Evolutionary conservation across 2,113 vertebrate genomes (phyloP).

Genomic region (Gadus chalcogrammus): DNA sequence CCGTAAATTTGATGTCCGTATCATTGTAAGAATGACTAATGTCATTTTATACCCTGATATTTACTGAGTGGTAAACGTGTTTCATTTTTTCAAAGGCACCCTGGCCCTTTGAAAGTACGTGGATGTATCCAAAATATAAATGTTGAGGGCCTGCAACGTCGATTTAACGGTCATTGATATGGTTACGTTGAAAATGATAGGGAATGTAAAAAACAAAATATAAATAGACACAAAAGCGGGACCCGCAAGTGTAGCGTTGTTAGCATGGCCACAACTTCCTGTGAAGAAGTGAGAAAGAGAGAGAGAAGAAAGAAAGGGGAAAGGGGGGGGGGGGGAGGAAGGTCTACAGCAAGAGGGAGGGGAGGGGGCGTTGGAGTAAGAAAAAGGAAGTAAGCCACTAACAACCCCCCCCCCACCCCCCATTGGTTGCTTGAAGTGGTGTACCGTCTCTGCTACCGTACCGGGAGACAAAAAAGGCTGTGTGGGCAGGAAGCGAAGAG

Average conservation of each 20-base stretch:
- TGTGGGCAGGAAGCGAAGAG: slow-evolving; percentile 9
- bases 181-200: too few species aligned
- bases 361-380: slow-evolving; percentile 42
- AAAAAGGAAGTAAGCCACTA: slow-evolving; percentile 8
- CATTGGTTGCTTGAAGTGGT: slow-evolving; percentile 58
- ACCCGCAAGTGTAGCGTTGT: background rate
- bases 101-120: too few species aligned
- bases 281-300: slow-evolving; percentile 36
- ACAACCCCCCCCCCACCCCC: slow-evolving; percentile 19
- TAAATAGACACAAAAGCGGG: too few species aligned
- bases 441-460: slow-evolving; percentile 59
- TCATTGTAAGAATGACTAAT: too few species aligned
- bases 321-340: slow-evolving; percentile 33
- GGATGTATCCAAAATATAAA: too few species aligned
- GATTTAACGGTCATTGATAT: too few species aligned
- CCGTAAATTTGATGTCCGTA: too few species aligned
- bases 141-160: too few species aligned
- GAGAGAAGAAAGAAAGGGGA: slow-evolving; percentile 16
- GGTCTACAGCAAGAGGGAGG: slow-evolving; percentile 38
- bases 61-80: too few species aligned
- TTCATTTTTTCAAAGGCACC: too few species aligned
- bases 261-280: slow-evolving; percentile 59
- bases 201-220: too few species aligned
- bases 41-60: too few species aligned
- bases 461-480: slow-evolving; percentile 5